Conservation (phyloP, 2,113 vertebrate species). For the Entomyzon cyanotis region DNA sequence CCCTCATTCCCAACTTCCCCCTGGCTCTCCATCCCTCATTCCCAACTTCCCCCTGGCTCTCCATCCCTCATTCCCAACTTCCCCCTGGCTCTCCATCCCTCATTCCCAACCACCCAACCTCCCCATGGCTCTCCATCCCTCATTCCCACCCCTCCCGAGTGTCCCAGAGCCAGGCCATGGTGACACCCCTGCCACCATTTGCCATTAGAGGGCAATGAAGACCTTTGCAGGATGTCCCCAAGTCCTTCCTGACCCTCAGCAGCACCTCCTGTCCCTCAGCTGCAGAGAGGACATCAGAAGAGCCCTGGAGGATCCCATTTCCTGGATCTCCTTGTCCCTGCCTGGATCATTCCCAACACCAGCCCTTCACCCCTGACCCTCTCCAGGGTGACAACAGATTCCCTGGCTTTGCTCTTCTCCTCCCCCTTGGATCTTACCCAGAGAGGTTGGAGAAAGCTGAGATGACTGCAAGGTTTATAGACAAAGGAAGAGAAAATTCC, state of each 20-base stretch:
- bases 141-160: accelerated
- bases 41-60: no score
- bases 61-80: no score
- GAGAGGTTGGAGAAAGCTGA: neutral
- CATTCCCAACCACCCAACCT: no score
- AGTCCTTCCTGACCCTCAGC: neutral
- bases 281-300: neutral
- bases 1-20: accelerated
- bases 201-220: constrained; percentile 43
- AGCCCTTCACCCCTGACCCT: neutral
- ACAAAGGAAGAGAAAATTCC: neutral
- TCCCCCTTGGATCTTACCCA: accelerated
- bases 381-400: neutral
- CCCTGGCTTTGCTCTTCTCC: neutral
- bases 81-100: no score
- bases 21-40: no score
- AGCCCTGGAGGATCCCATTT: neutral
- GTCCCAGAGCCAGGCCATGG: neutral
- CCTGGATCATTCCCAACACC: neutral
- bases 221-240: neutral
- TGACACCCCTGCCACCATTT: neutral
- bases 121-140: accelerated
- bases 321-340: neutral
- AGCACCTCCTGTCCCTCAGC: accelerated
- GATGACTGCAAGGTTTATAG: neutral